Evolutionary conservation across 2,113 vertebrate species (phyloP), one percentile per base, ranked within the genome.

Genomic region (Melanerpes aurifrons): DNA sequence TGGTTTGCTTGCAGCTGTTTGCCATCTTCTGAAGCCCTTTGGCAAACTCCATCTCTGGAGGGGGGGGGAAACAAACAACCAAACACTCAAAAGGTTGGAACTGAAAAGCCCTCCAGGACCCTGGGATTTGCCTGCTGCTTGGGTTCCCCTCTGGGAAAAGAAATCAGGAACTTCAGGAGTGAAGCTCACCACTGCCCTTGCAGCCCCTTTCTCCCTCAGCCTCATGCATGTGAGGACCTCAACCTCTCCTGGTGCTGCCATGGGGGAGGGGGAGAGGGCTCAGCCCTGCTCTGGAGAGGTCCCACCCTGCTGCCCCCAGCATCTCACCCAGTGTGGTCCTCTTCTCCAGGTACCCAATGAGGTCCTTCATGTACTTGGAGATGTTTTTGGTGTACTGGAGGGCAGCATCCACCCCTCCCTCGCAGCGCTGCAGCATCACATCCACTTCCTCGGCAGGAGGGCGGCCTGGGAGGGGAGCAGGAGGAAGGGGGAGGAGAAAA

Each of bases 281-380:
- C 76, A 50, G 53, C 28, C 64, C 61, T 3, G 0, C 15, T 19
- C 28, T 0, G 4, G 19, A 58, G 21, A 24, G 28, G 14, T 9
- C 50, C 35, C 71, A 5, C 22, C 31, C 12, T 10, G 0, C 47
- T 17, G 1, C 15, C 28, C 56, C 3, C 9, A 26, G 6, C 4
- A 2, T 12, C 98, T 97, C 83, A 99, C 99, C 99, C 86, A 99
- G 95, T 0, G 93, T 62, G 0, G 93, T 98, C 70, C 98, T 98
- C 94, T 98, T 99, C 96, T 99, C 99, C 97, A 99, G 97, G 77
- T 99, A 99, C 50, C 77, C 92, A 0, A 98, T 98, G 82, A 99
- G 97, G 92, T 99, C 99, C 96, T 99, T 99, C 98, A 99, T 98
- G 97, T 99, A 99, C 90, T 99, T 99, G 91, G 99, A 98, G 94